A percentile compares a stretch with the other conserved stretches of the same genome.
Conservation (phyloP, 2,113 vertebrate species). For the Neolamprologus sp. region DNA sequence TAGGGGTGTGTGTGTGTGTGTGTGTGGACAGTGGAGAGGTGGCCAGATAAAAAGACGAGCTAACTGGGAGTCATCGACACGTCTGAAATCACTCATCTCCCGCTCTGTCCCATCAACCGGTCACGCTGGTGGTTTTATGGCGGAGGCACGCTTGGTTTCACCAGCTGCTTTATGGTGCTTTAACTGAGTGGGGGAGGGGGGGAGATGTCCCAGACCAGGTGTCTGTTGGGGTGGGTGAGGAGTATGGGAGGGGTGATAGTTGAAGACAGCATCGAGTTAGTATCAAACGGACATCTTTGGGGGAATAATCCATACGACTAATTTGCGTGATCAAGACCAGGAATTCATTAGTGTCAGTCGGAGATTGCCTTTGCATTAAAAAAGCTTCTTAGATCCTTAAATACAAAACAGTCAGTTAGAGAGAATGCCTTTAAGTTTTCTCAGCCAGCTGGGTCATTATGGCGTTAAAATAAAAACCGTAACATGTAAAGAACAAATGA, state of each 20-base stretch:
- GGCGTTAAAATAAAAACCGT: neutral
- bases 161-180: conserved; percentile 23
- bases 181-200: neutral
- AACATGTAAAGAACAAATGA: neutral
- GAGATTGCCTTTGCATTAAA: fast-evolving
- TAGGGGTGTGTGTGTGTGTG: neutral
- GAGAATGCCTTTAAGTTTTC: neutral
- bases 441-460: neutral
- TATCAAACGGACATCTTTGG: neutral
- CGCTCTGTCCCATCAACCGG: neutral
- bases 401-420: neutral
- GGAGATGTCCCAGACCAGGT: neutral
- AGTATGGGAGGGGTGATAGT: neutral
- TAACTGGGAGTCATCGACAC: neutral
- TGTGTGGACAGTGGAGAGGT: neutral
- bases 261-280: neutral
- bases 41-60: neutral
- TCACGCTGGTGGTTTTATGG: conserved; percentile 11
- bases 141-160: neutral
- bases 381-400: neutral
- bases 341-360: neutral
- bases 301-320: neutral
- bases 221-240: neutral
- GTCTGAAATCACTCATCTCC: neutral
- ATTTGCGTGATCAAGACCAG: neutral